phyloP scores from a whole-genome alignment of 2,113 vertebrate genomes.

The Sturnus vulgaris region DNA sequence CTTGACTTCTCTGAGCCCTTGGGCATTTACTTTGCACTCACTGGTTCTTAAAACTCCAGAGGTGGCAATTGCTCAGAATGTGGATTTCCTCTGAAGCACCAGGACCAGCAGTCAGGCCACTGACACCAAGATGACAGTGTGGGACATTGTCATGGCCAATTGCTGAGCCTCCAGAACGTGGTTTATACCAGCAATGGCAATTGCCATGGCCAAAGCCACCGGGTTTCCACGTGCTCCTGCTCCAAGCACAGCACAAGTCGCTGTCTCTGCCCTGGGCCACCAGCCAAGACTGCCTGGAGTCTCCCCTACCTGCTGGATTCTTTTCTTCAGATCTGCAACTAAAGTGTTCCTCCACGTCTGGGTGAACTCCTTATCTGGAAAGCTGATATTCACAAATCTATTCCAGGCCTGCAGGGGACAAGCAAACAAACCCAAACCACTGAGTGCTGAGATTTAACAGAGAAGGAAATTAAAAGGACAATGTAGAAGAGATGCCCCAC shows the following conservation, averaged over 20 bases:
- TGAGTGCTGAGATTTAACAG: neutral
- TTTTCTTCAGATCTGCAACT: constrained; percentile 76
- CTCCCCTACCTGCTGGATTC: constrained; percentile 78
- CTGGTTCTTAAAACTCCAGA: neutral
- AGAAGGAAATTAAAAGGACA: neutral
- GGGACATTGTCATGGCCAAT: neutral
- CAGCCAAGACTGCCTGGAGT: neutral
- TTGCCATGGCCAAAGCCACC: neutral
- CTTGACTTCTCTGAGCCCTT: neutral
- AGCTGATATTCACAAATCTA: constrained; percentile 74
- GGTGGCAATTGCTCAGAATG: neutral
- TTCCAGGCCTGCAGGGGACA: constrained; percentile 77
- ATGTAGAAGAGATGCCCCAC: neutral
- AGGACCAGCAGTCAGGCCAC: neutral
- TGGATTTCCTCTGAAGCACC: neutral
- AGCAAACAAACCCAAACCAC: neutral
- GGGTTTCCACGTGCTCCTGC: accelerated
- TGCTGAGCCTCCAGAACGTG: neutral
- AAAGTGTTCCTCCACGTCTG: constrained; percentile 75
- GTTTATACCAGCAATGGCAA: neutral
- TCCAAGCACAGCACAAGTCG: neutral
- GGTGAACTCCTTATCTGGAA: constrained; percentile 67
- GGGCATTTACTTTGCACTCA: neutral
- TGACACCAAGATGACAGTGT: accelerated
- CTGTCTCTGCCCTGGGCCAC: neutral